Conservation (phyloP, 2,113 vertebrate species). For the Chloebia gouldiae region DNA sequence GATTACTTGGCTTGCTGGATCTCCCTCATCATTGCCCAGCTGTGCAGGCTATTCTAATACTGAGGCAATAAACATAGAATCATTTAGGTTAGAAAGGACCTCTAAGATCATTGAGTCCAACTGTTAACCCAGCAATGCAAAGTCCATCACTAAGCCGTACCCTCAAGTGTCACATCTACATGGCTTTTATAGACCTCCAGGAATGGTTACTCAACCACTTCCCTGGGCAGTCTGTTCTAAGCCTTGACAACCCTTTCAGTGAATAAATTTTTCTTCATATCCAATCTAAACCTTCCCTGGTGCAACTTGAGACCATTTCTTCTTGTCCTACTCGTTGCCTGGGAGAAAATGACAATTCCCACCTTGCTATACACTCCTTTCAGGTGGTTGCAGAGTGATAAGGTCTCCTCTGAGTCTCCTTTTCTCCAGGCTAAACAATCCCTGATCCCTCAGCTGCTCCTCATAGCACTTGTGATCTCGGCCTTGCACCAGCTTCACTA, state of each 20-base stretch:
- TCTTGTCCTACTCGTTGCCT: not conserved
- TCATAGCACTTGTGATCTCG: not conserved
- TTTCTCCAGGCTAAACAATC: not conserved
- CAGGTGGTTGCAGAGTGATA: not conserved
- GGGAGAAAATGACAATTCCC: not conserved
- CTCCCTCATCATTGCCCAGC: rapidly evolving
- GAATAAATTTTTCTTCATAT: not conserved
- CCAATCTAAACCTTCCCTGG: not conserved
- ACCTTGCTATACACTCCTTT: not conserved
- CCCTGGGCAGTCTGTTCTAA: not conserved
- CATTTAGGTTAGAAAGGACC: not conserved
- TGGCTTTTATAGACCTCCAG: rapidly evolving
- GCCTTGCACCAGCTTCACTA: not conserved
- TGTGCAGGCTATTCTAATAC: not conserved
- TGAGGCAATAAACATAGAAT: not conserved
- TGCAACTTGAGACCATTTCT: not conserved
- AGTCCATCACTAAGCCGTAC: not conserved
- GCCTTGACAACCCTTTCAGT: not conserved
- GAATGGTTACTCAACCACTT: not conserved
- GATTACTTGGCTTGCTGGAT: not conserved
- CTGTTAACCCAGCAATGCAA: not conserved
- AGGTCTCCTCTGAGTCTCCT: not conserved
- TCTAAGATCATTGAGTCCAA: not conserved
- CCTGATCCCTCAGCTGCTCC: not conserved
- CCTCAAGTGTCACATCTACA: not conserved